These are phyloP conservation scores for Eurytoma californica DNA, from an alignment of 2,888 invertebrate species.

Conservation along the genomic window DNA sequence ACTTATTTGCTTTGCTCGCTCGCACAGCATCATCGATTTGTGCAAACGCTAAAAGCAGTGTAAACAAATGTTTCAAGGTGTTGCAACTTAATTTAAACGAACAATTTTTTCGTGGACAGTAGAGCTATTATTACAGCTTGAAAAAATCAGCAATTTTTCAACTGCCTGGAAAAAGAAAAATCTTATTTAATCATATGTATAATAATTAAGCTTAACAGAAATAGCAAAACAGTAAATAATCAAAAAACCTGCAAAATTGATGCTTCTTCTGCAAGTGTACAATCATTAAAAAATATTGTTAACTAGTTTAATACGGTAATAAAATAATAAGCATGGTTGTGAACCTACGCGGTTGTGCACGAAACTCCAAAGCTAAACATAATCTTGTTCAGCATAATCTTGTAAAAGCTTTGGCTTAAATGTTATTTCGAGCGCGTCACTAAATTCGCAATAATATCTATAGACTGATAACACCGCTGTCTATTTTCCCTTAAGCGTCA, in stretches of 20 bases:
- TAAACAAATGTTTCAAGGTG: constrained; percentile 2
- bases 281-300: not conserved
- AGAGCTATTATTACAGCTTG: not conserved
- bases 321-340: not conserved
- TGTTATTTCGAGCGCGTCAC: not conserved
- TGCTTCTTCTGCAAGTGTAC: not conserved
- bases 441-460: constrained; percentile 28
- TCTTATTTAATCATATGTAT: not conserved
- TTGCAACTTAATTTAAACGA: not conserved
- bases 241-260: no score
- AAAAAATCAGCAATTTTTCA: constrained; percentile 26
- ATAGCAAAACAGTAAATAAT: no score
- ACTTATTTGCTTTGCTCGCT: no score
- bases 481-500: not conserved
- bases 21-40: no score
- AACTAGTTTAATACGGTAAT: not conserved
- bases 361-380: not conserved
- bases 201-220: not conserved
- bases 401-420: not conserved
- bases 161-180: constrained; percentile 36
- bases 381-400: no score
- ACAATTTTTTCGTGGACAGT: no score
- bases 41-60: not conserved
- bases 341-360: no score
- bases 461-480: constrained; percentile 10